Evolutionary conservation across 2,113 vertebrate species (phyloP).

Genomic region (Gambusia holbrooki): DNA sequence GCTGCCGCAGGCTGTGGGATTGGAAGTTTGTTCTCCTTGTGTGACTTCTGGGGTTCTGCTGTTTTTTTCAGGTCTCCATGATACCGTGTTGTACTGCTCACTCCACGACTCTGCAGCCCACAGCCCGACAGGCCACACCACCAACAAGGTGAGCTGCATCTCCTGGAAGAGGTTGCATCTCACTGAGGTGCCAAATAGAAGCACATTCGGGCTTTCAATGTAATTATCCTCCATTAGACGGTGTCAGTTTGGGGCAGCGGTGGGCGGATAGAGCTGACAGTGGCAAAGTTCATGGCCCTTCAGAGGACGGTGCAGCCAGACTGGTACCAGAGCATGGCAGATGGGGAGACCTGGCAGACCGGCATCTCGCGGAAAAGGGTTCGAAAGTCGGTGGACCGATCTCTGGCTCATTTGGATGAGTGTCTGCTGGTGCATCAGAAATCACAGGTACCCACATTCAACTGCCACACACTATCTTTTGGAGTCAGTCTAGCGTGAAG

Average conservation of each 20-base stretch:
- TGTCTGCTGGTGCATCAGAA: constrained; percentile 87
- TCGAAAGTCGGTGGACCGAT: constrained; percentile 92
- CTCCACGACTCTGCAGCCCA: constrained; percentile 85
- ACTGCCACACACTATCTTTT: not conserved
- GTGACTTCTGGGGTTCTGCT: constrained; percentile 3
- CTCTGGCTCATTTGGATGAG: constrained; percentile 88
- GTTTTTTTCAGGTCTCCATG: constrained; percentile 85
- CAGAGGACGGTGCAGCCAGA: constrained; percentile 88
- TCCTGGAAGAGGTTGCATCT: not conserved
- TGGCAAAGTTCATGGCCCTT: constrained; percentile 89
- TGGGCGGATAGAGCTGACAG: constrained; percentile 90
- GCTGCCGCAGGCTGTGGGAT: not conserved
- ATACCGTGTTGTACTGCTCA: constrained; percentile 88
- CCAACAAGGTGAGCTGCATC: constrained; percentile 86
- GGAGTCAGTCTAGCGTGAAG: constrained; percentile 27
- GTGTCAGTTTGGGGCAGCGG: constrained; percentile 93
- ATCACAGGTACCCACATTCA: constrained; percentile 79
- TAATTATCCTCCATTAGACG: constrained; percentile 72
- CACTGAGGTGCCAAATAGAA: not conserved
- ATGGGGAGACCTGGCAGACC: constrained; percentile 87
- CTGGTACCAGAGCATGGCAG: constrained; percentile 94
- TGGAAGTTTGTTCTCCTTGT: constrained; percentile 7
- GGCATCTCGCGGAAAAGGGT: constrained; percentile 85
- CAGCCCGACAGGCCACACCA: constrained; percentile 87
- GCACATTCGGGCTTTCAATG: not conserved